Evolutionary conservation across 1,140 invertebrate genomes (phyloP).

Genomic region (Ostrea edulis): DNA sequence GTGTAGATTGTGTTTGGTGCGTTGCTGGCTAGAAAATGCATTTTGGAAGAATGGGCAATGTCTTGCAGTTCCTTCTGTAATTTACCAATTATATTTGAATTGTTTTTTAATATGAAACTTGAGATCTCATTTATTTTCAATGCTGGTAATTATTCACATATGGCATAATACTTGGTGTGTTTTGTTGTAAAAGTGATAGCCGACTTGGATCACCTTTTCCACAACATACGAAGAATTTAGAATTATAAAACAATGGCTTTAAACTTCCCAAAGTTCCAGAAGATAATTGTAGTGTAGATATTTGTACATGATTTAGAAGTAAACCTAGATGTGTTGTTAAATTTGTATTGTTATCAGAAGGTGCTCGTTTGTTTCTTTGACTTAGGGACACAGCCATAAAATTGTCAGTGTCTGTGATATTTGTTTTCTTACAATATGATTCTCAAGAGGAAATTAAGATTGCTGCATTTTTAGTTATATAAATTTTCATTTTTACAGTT

Average conservation of each 20-base stretch:
- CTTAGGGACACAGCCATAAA: neutral
- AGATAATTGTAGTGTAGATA: neutral
- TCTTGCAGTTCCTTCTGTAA: neutral
- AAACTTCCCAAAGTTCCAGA: slow-evolving; percentile 1
- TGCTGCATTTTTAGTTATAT: neutral
- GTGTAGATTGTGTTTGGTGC: too few species aligned
- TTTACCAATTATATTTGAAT: neutral
- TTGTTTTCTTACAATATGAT: neutral
- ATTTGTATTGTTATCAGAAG: neutral
- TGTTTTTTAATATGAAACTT: neutral
- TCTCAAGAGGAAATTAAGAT: neutral
- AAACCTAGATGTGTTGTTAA: slow-evolving; percentile 5
- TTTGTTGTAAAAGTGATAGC: too few species aligned
- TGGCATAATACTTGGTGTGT: neutral
- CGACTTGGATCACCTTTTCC: neutral
- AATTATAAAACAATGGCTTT: neutral
- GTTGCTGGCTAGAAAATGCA: too few species aligned
- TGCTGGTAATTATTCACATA: neutral
- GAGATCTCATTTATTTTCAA: neutral
- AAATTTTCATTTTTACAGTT: too few species aligned
- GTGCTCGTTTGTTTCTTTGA: neutral
- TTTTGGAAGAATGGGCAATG: too few species aligned
- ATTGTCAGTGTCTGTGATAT: slow-evolving; percentile 3
- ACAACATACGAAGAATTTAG: neutral
- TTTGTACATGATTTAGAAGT: neutral